Conservation (phyloP, 2,113 vertebrate genomes). For the Hippocampus barbouri region DNA sequence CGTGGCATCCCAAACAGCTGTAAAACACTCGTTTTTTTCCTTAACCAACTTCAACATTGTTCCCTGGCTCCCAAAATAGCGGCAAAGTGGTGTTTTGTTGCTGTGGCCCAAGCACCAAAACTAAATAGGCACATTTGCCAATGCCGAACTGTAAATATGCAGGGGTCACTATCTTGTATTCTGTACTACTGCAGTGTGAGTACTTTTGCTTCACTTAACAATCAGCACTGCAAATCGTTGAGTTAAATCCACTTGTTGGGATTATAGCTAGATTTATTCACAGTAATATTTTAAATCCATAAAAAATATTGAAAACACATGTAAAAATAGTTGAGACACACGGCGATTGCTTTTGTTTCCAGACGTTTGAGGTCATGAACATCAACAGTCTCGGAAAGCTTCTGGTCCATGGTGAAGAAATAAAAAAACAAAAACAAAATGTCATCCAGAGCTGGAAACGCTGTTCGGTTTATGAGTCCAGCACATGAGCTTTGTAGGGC, state of each 20-base stretch:
- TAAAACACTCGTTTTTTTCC: too few relatives aligned
- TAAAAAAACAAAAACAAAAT: neutral
- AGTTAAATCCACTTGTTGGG: neutral
- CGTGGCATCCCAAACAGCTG: too few relatives aligned
- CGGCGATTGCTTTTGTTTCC: constrained; percentile 37
- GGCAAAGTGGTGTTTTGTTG: too few relatives aligned
- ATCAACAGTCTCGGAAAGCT: neutral
- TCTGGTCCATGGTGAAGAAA: neutral
- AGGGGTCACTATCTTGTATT: too few relatives aligned
- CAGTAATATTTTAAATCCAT: constrained; percentile 38
- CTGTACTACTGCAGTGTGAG: too few relatives aligned
- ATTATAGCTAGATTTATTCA: neutral
- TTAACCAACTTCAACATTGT: neutral
- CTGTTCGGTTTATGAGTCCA: constrained; percentile 1
- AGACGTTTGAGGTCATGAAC: neutral
- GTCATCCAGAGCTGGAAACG: neutral
- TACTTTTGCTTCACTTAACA: too few relatives aligned
- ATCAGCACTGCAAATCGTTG: neutral
- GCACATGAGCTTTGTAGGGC: neutral
- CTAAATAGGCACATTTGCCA: too few relatives aligned
- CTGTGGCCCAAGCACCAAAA: too few relatives aligned
- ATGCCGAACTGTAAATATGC: too few relatives aligned
- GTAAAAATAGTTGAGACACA: constrained; percentile 24
- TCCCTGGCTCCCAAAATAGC: neutral
- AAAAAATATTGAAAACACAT: constrained; percentile 19